Evolutionary conservation across 1,140 invertebrate genomes (phyloP).

Genomic region (Chironomus striatipennis): DNA sequence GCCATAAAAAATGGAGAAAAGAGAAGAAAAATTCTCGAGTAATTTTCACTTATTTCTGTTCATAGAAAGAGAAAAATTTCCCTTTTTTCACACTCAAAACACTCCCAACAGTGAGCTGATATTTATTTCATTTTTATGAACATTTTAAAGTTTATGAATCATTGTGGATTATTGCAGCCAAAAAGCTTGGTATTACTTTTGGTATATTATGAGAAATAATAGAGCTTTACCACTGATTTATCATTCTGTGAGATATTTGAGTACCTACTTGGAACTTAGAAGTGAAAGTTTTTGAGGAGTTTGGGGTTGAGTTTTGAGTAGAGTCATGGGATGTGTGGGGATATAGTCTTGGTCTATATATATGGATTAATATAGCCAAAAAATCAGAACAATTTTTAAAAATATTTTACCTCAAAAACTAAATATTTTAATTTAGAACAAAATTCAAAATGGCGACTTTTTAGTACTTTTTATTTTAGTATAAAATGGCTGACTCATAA

Average conservation of each 20-base stretch:
- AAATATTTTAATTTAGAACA: too few species aligned
- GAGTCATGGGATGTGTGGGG: background rate
- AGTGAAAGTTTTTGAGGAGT: background rate
- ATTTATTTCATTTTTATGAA: slow-evolving; percentile 22
- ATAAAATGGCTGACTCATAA: too few species aligned
- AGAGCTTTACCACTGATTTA: slow-evolving; percentile 19
- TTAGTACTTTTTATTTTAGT: too few species aligned
- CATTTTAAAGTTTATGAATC: slow-evolving; percentile 22
- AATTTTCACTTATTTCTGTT: too few species aligned
- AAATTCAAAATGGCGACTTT: too few species aligned
- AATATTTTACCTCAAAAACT: background rate
- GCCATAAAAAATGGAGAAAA: too few species aligned
- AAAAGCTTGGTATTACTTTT: background rate
- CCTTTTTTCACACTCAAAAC: too few species aligned
- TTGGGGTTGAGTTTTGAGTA: background rate
- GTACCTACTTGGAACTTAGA: background rate
- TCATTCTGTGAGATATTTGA: background rate
- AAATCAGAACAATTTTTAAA: too few species aligned
- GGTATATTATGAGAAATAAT: slow-evolving; percentile 5
- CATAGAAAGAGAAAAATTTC: too few species aligned
- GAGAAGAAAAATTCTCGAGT: too few species aligned
- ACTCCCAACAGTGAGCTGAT: background rate
- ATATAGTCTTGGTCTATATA: too few species aligned
- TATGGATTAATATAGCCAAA: too few species aligned
- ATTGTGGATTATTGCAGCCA: slow-evolving; percentile 1